Base-by-base conservation (phyloP, 2,113 vertebrate genomes). In the Rhombomys opimus region DNA sequence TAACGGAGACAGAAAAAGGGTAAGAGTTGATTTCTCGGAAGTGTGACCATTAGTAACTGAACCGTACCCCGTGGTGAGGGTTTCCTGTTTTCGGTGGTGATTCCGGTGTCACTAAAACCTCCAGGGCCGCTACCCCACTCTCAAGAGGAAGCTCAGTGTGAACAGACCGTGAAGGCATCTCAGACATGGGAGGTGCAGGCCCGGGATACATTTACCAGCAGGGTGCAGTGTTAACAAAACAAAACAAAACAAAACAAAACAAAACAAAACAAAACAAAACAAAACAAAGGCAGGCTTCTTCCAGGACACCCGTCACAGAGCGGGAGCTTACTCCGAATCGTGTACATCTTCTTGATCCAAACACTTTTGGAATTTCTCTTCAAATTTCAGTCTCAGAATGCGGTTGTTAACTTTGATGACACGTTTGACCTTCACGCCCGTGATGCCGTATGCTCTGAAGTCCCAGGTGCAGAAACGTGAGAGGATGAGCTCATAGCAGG, bases 321-420 rank as follows among this genome's bases (percentile, higher is more conserved):
- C 12, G 57, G 78, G 92, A 91, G 97, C 96, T 97, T 97, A 98
- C 96, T 97, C 94, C 87, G 97, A 89, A 91, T 95, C 94, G n/a
- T 72, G 93, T 20, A 95, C 89, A 73, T 99, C 97, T 61, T 99
- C 95, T 15, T 90, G 97, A 78, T 98, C 93, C 94, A 99, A 91
- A 97, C 99, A 97, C 61, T 70, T 94, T 22, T 99, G 98, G 84
- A 99, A 98, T 95, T 98, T 99, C 65, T 99, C 98, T 97, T 99
- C 99, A 89, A 99, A 99, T 94, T 98, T 98, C 96, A 99, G 97
- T 89, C 98, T 98, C 92, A 99, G 96, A 68, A 98, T 98, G n/a
- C 98, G 98, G 95, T 99, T 99, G 80, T 99, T 98, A 90, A 99
- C 97, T 85, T 99, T 98, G 85, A 99, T 97, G 46, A 99, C 98